Evolutionary conservation across 92 coral and sea anemone genomes (phyloP), one percentile per base, ranked within the genome.

Genomic region (Phymanthus crucifer): DNA sequence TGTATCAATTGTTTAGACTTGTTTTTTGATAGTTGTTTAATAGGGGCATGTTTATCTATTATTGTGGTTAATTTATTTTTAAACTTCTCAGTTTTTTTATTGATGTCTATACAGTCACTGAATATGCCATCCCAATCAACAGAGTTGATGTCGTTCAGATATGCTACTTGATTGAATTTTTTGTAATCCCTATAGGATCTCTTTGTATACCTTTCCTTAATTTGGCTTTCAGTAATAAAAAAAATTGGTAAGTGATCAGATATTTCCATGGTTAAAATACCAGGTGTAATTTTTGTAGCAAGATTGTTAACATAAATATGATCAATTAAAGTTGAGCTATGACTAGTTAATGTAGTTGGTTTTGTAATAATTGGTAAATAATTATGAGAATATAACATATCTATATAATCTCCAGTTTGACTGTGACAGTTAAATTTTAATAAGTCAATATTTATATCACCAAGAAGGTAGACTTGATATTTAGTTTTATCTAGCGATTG

Each of bases 21-120:
- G 3, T 27, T 56, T 21, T 56, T 56, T 1, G 70, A 33, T 14
- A 38, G 0, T 61, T 52, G 87, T 67, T 82, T 82, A 34, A 72
- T 70, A 16, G 87, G 90, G 21, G 76, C 90, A 82, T 87, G 84
- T 65, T 77, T 82, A 81, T 86, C 74, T 45, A 70, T 80, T 40
- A 87, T 82, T 48, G 57, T 70, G 37, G 65, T 71, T 66, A 83
- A 71, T 40, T 74, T 73, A 81, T 61, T 69, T 34, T 78, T 78
- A 66, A n/a, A n/a, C n/a, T n/a, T n/a, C n/a, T n/a, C n/a, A 70
- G 83, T 71, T 50, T 76, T 76, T 74, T 72, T 54, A 80, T 86
- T 47, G 50, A 80, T 76, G 57, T 78, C 67, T 48, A 36, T 35
- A 32, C 74, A 70, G 40, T 57, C 38, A 69, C 29, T 70, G 40